A percentile compares a stretch with the other conserved stretches of the same genome.
Conservation (phyloP, 2,888 invertebrate genomes). For the Spodoptera littoralis region DNA sequence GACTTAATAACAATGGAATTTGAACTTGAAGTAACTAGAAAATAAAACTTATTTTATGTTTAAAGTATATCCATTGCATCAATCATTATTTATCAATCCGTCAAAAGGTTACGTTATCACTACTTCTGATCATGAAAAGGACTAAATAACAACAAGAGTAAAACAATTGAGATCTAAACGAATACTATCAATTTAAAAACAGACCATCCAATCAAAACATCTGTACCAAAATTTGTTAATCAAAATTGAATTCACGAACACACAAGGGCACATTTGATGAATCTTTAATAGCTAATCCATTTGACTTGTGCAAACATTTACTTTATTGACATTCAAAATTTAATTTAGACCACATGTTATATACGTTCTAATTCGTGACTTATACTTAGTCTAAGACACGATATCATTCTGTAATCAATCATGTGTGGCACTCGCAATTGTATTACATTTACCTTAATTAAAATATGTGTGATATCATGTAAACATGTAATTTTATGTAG, state of each 20-base stretch:
- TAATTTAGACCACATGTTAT: conserved; percentile 21
- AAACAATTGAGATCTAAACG: too few species aligned
- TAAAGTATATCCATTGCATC: too few species aligned
- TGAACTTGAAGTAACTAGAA: too few species aligned
- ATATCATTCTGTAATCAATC: conserved; percentile 68
- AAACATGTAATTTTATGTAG: too few species aligned
- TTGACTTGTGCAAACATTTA: conserved; percentile 19
- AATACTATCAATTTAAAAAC: neutral
- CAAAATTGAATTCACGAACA: neutral
- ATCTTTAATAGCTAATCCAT: conserved; percentile 9
- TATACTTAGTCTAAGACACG: conserved; percentile 48
- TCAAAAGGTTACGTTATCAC: too few species aligned
- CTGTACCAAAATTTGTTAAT: neutral
- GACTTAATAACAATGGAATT: too few species aligned
- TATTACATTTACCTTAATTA: conserved; percentile 33
- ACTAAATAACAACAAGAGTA: too few species aligned
- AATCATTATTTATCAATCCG: too few species aligned
- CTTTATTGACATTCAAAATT: conserved; percentile 55
- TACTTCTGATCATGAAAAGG: too few species aligned
- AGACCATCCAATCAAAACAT: neutral
- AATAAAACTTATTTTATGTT: too few species aligned
- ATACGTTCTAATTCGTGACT: conserved; percentile 73
- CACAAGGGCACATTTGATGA: conserved; percentile 5
- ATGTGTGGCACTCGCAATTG: conserved; percentile 31
- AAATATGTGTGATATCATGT: neutral